Percentiles rank a stretch among this genome's conserved stretches.
Conservation (phyloP, 2,888 invertebrate genomes). For the Sphaerophoria rueppellii region DNA sequence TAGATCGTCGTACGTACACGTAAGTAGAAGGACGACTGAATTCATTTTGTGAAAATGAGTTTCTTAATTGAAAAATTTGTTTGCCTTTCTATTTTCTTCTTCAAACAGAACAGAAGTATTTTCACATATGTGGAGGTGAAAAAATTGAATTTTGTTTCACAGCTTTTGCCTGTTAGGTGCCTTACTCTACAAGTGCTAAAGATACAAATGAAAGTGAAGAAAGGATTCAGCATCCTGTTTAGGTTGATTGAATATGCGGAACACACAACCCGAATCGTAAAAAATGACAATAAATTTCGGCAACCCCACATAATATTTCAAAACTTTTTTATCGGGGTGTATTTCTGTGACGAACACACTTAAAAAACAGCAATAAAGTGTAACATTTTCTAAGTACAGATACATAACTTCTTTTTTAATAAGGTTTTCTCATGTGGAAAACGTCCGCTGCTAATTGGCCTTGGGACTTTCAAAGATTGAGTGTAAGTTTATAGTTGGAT, state of each 20-base stretch:
- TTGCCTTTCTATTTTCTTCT: background rate
- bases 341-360: no score
- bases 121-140: background rate
- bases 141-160: background rate
- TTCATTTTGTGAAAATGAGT: constrained; percentile 41
- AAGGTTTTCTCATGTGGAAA: no score
- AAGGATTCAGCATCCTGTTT: background rate
- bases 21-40: no score
- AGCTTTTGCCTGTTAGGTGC: constrained; percentile 17
- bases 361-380: no score
- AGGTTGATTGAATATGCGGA: constrained; percentile 9
- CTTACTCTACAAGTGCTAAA: no score
- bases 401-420: no score
- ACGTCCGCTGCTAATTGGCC: no score
- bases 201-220: background rate
- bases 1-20: no score
- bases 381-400: no score
- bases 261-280: constrained; percentile 6
- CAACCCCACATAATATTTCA: background rate
- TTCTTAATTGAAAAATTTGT: constrained; percentile 49
- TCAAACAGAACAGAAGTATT: background rate
- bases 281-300: constrained; percentile 3
- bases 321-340: background rate
- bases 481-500: no score
- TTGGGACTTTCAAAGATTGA: no score